Conservation (phyloP, 2,113 vertebrate species). For the Trachemys scripta region DNA sequence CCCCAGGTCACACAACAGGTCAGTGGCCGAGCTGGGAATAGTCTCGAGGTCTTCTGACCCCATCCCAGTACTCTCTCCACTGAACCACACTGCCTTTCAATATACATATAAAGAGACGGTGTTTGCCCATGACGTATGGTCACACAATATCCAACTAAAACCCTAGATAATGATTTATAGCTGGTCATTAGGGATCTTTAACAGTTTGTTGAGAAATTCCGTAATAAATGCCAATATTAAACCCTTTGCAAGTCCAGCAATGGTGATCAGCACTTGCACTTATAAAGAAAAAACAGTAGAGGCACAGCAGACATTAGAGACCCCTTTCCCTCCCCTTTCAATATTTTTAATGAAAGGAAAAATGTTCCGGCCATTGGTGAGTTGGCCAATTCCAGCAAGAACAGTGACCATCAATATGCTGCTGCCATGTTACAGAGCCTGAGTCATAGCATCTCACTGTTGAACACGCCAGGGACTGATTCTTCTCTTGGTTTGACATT, state of each 20-base stretch:
- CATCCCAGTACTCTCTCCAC: neutral
- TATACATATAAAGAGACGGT: neutral
- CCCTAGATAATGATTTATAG: conserved; percentile 1
- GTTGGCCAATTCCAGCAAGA: neutral
- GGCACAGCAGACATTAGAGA: neutral
- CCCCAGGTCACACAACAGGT: neutral
- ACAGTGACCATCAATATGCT: neutral
- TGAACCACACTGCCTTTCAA: neutral
- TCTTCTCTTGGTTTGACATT: neutral
- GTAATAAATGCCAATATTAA: conserved; percentile 43
- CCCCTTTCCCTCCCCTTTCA: neutral
- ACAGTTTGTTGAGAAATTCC: conserved; percentile 45
- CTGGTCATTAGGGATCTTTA: conserved; percentile 36
- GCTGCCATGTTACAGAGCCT: neutral
- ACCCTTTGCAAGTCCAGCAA: conserved; percentile 17
- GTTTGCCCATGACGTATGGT: neutral
- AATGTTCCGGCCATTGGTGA: neutral
- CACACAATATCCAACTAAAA: neutral
- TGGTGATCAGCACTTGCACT: neutral
- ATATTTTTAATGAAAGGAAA: conserved; percentile 35
- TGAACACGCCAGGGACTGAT: rapidly evolving
- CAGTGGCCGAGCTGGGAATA: neutral
- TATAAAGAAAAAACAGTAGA: conserved; percentile 16
- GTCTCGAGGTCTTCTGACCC: neutral
- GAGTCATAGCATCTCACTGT: neutral